phyloP scores from a whole-genome alignment of 2,888 invertebrate species.

The Drosophila austrosaltans region DNA sequence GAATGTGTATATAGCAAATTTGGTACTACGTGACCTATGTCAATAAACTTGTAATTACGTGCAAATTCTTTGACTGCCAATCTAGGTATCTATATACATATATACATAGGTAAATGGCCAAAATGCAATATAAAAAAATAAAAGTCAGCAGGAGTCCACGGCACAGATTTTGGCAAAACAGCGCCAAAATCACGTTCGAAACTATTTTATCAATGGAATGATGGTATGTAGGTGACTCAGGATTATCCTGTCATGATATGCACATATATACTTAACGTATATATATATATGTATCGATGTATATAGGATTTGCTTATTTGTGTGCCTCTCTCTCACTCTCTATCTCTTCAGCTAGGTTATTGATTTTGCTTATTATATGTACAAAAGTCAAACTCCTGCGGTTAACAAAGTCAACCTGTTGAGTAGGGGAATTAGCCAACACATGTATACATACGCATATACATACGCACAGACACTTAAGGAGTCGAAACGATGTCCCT shows the following conservation, averaged over 20 bases:
- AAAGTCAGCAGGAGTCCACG: conserved; percentile 62
- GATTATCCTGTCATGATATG: conserved; percentile 34
- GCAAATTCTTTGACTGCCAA: conserved; percentile 55
- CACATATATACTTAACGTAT: background rate
- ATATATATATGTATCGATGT: conserved; percentile 30
- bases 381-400: conserved; percentile 75
- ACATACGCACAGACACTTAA: conserved; percentile 24
- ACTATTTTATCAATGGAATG: conserved; percentile 75
- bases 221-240: conserved; percentile 33
- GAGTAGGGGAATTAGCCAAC: conserved; percentile 36
- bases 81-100: conserved; percentile 18
- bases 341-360: background rate
- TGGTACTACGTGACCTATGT: conserved; percentile 69
- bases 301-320: conserved; percentile 17
- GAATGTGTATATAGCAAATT: background rate
- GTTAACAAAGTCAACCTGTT: conserved; percentile 73
- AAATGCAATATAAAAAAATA: conserved; percentile 22
- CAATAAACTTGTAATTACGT: conserved; percentile 73
- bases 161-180: conserved; percentile 66
- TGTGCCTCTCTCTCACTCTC: background rate
- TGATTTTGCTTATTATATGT: conserved; percentile 44
- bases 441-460: conserved; percentile 21
- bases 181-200: conserved; percentile 81
- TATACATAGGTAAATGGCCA: conserved; percentile 29
- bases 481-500: conserved; percentile 35